Conservation (phyloP, 2,113 vertebrate genomes). For the Martes martes region DNA sequence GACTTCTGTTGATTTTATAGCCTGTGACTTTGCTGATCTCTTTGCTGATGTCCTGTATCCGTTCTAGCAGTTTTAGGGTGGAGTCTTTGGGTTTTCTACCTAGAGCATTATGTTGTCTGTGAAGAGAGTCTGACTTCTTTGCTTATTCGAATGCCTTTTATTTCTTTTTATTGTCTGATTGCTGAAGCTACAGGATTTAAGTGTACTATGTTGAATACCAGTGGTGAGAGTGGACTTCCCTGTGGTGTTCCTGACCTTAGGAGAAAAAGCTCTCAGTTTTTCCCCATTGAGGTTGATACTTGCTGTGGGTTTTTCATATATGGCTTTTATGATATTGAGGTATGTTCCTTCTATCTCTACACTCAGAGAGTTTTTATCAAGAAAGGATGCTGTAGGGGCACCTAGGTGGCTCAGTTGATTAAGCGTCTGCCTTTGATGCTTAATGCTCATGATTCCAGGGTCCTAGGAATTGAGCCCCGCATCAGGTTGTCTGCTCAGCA, state of each 20-base stretch:
- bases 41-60: neutral
- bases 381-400: too few relatives aligned
- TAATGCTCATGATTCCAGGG: too few relatives aligned
- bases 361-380: too few relatives aligned
- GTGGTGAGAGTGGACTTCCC: neutral
- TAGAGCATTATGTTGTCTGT: neutral
- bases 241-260: neutral
- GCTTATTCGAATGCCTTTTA: neutral
- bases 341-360: too few relatives aligned
- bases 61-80: neutral
- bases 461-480: too few relatives aligned
- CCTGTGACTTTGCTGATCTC: neutral
- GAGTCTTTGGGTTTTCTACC: neutral
- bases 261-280: too few relatives aligned
- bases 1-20: neutral
- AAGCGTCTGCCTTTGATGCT: too few relatives aligned
- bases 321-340: too few relatives aligned
- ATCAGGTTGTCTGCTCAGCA: neutral
- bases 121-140: neutral
- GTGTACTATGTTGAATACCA: neutral
- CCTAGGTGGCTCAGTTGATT: too few relatives aligned
- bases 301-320: too few relatives aligned
- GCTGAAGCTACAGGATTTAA: neutral
- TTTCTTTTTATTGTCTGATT: neutral
- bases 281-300: too few relatives aligned